phyloP scores from a whole-genome alignment of 2,888 invertebrate species.

The Dicyrtomina minuta region DNA sequence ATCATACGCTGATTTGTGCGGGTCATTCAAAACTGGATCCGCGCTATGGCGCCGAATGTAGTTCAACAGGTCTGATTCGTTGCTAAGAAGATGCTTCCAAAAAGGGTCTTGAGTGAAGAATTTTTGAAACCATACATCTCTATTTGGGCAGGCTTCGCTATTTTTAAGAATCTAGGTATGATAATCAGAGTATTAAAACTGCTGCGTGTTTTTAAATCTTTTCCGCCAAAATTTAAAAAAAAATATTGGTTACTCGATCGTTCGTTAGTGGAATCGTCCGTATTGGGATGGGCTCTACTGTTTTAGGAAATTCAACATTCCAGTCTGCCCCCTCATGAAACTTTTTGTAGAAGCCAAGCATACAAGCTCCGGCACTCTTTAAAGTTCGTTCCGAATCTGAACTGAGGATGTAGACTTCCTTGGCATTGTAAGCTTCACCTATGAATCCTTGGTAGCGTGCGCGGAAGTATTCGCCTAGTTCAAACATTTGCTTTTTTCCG shows the following conservation, averaged over 20 bases:
- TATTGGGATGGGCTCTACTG: slow-evolving; percentile 59
- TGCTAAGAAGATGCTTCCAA: too few species aligned
- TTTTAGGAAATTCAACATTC: slow-evolving; percentile 54
- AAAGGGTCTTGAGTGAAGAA: too few species aligned
- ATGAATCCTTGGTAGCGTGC: slow-evolving; percentile 66
- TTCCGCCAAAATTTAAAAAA: too few species aligned
- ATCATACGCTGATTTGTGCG: too few species aligned
- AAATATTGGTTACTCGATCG: slow-evolving; percentile 67
- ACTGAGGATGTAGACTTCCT: slow-evolving; percentile 62
- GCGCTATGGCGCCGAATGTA: too few species aligned
- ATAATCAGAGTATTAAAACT: too few species aligned
- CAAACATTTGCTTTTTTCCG: slow-evolving; percentile 58
- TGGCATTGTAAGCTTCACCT: slow-evolving; percentile 54
- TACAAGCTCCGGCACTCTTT: slow-evolving; percentile 82
- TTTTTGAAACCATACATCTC: too few species aligned
- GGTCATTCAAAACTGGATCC: too few species aligned
- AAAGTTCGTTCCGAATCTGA: slow-evolving; percentile 81
- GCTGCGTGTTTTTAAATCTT: too few species aligned
- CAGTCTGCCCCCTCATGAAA: slow-evolving; percentile 56
- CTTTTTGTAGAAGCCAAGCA: slow-evolving; percentile 58
- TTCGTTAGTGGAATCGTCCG: slow-evolving; percentile 60
- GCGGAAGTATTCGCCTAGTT: slow-evolving; percentile 71
- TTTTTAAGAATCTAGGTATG: too few species aligned
- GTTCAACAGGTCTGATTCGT: too few species aligned
- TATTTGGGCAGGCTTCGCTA: too few species aligned